Percentiles rank a stretch among this genome's conserved stretches.
These are phyloP conservation scores for Caenorhabditis sp. DNA, from an alignment of 2,888 invertebrate species.

Conservation along the genomic window DNA sequence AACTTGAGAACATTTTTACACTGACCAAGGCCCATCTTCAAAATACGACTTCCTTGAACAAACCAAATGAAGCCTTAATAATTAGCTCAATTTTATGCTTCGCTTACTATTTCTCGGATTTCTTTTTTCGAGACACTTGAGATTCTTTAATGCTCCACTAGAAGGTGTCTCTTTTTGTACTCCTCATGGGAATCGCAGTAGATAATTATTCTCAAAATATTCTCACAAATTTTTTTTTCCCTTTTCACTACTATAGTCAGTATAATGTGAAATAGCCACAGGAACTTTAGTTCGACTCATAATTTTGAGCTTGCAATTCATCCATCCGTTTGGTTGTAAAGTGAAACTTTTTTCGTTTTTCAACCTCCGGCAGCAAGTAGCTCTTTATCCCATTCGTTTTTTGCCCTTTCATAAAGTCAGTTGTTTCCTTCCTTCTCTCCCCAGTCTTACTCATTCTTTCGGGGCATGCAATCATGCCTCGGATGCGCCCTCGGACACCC, in stretches of 20 bases:
- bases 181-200: background rate
- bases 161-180: slow-evolving; percentile 15
- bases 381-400: slow-evolving; percentile 43
- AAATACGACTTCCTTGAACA: background rate
- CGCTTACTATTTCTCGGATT: slow-evolving; percentile 50
- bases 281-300: slow-evolving; percentile 24
- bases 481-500: slow-evolving; percentile 54
- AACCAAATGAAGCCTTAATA: slow-evolving; percentile 52
- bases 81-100: slow-evolving; percentile 61
- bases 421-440: slow-evolving; percentile 18
- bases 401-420: slow-evolving; percentile 40
- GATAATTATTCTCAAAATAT: slow-evolving; percentile 17
- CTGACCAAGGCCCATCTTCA: background rate
- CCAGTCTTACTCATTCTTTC: slow-evolving; percentile 7
- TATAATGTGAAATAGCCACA: background rate
- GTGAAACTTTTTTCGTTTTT: slow-evolving; percentile 41
- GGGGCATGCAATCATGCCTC: slow-evolving; percentile 50
- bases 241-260: background rate
- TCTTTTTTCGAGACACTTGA: slow-evolving; percentile 41
- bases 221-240: background rate
- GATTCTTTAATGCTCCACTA: slow-evolving; percentile 10
- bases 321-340: slow-evolving; percentile 50
- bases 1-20: too few species aligned
- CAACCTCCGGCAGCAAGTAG: slow-evolving; percentile 14
- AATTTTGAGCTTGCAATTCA: background rate